Percentiles rank a stretch among this genome's conserved stretches.
phyloP scores from a whole-genome alignment of 2,113 vertebrate genomes.

The Syngnathus scovelli region DNA sequence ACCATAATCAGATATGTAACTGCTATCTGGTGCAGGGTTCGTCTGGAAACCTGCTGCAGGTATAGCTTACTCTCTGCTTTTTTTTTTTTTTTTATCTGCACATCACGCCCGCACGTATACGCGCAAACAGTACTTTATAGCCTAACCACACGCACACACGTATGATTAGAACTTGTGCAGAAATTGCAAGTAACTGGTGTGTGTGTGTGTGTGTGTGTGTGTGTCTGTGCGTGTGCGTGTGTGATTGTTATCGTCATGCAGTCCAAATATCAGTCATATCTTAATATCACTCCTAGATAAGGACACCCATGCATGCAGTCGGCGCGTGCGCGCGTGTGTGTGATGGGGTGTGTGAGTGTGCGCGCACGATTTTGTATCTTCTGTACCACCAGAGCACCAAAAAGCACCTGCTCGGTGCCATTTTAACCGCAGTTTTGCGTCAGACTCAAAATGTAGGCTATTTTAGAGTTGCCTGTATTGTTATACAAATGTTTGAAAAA shows the following conservation, averaged over 20 bases:
- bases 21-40: slow-evolving; percentile 56
- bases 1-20: slow-evolving; percentile 60
- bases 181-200: slow-evolving; percentile 49
- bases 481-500: neutral
- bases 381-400: neutral
- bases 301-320: no score
- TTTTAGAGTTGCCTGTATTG: neutral
- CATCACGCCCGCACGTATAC: slow-evolving; percentile 17
- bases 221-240: neutral
- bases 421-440: neutral
- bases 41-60: slow-evolving; percentile 33
- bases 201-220: slow-evolving; percentile 23
- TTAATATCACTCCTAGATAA: slow-evolving; percentile 30
- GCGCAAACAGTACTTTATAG: neutral
- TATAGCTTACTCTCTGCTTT: slow-evolving; percentile 21
- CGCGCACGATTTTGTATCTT: neutral
- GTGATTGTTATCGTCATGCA: neutral
- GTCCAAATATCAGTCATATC: slow-evolving; percentile 51
- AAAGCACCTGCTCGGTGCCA: neutral
- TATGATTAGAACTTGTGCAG: slow-evolving; percentile 51
- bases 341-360: neutral
- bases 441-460: neutral
- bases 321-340: neutral
- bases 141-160: slow-evolving; percentile 1
- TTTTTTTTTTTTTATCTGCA: slow-evolving; percentile 19